Conservation (phyloP, 2,113 vertebrate species). For the Onychorhynchus coronatus region DNA sequence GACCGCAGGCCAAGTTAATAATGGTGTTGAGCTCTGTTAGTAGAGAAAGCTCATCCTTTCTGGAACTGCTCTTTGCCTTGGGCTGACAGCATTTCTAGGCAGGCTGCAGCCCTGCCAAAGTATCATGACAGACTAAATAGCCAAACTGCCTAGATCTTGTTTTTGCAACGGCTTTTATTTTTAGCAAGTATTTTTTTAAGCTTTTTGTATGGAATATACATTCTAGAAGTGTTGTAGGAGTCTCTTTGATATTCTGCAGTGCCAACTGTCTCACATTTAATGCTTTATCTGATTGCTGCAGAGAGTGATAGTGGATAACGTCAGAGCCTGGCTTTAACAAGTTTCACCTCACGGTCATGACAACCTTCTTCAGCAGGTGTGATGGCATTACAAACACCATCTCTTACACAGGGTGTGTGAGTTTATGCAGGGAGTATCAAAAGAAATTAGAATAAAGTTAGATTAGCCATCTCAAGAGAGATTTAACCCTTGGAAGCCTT, state of each 20-base stretch:
- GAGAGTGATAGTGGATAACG: not conserved
- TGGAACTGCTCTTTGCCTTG: not conserved
- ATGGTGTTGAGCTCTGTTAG: not conserved
- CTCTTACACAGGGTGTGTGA: not conserved
- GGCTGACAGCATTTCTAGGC: not conserved
- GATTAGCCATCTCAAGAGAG: not conserved
- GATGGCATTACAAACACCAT: not conserved
- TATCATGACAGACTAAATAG: not conserved
- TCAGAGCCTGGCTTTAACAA: not conserved
- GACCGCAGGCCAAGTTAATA: slow-evolving; percentile 22
- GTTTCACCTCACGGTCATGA: not conserved
- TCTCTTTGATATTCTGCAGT: not conserved
- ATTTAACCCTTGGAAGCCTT: not conserved
- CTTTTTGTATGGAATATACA: not conserved
- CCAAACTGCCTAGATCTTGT: not conserved
- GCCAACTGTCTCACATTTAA: not conserved
- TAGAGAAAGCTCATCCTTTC: not conserved
- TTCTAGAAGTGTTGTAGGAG: not conserved
- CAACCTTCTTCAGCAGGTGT: not conserved
- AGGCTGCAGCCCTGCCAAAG: not conserved
- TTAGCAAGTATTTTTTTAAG: not conserved
- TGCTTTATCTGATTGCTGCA: not conserved
- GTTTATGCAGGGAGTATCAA: not conserved
- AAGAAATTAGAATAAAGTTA: not conserved
- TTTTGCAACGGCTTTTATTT: not conserved